Conservation (phyloP, 2,113 vertebrate species). For the Eolophus roseicapilla region DNA sequence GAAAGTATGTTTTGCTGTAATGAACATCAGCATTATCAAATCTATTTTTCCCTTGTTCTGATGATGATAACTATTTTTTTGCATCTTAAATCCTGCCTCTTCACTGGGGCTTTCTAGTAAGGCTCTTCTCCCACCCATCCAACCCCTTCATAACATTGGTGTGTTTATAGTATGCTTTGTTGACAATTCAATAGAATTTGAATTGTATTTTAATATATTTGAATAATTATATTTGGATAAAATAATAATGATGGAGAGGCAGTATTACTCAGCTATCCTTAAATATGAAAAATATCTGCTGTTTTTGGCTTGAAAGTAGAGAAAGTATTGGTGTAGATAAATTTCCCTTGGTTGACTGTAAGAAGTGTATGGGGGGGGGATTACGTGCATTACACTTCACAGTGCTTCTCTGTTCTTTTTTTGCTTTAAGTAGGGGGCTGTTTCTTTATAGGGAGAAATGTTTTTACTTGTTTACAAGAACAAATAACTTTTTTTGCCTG, state of each 20-base stretch:
- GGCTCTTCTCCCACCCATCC: background rate
- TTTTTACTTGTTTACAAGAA: background rate
- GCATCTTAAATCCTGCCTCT: background rate
- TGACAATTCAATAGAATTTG: background rate
- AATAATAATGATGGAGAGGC: background rate
- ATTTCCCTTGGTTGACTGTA: rapidly evolving
- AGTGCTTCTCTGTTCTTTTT: background rate
- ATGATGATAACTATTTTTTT: background rate
- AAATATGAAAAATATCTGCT: background rate
- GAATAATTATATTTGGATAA: background rate
- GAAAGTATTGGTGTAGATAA: background rate
- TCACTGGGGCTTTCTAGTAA: background rate
- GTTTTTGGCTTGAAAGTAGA: background rate
- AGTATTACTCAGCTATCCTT: background rate
- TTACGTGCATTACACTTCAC: background rate
- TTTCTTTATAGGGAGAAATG: background rate
- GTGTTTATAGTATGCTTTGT: background rate
- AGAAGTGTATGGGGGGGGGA: background rate
- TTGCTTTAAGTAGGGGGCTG: background rate
- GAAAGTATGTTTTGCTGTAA: background rate
- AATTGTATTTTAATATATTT: background rate
- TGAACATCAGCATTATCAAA: background rate
- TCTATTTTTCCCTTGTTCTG: background rate
- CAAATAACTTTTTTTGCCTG: background rate
- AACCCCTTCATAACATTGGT: rapidly evolving